These are phyloP conservation scores for Actenoides lindsayi DNA, from an alignment of 2,113 vertebrate species.

Conservation along the genomic window DNA sequence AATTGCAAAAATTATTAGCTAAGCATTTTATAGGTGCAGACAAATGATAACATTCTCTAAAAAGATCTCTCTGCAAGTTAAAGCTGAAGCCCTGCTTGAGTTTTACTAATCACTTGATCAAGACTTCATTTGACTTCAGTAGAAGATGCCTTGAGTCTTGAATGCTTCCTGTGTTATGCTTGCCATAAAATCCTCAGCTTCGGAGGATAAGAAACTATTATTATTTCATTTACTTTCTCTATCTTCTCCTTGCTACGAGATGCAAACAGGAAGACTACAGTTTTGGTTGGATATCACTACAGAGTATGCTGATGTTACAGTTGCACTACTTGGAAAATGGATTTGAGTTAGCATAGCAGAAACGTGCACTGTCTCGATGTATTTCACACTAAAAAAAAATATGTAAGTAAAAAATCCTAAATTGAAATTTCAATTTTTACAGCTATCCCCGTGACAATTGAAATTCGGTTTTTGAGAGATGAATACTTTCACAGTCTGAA, in stretches of 20 bases:
- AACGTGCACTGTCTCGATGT: neutral
- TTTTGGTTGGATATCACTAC: neutral
- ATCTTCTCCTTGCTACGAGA: neutral
- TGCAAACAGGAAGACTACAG: neutral
- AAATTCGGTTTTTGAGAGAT: neutral
- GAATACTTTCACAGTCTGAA: neutral
- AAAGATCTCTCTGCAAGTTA: neutral
- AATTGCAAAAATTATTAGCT: neutral
- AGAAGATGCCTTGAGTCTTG: neutral
- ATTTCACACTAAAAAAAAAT: neutral
- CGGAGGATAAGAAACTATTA: neutral
- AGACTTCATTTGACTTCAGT: neutral
- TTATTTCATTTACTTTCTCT: neutral
- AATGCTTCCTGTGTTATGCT: neutral
- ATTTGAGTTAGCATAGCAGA: neutral
- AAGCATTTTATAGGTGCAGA: neutral
- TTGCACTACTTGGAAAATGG: neutral
- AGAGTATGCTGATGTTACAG: neutral
- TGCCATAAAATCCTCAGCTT: neutral
- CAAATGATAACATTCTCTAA: neutral
- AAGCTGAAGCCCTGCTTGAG: neutral
- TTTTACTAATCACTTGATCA: neutral
- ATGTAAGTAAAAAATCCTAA: neutral
- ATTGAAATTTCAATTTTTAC: neutral
- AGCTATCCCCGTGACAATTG: neutral